Evolutionary conservation across 2,113 vertebrate species (phyloP), one percentile per base, ranked within the genome.

Genomic region (Regulus satrapa): DNA sequence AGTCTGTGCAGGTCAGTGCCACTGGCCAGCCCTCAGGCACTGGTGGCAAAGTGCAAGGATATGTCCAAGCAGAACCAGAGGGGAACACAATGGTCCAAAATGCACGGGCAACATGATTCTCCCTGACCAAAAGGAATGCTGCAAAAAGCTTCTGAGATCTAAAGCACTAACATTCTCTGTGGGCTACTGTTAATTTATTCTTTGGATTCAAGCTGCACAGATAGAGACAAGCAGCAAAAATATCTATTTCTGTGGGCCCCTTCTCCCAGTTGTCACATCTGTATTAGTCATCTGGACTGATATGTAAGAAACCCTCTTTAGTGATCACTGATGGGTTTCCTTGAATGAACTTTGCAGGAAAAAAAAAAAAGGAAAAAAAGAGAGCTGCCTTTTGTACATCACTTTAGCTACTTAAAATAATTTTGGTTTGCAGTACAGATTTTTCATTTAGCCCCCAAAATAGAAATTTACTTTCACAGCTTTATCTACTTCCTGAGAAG

Each of bases 41-140:
- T 10, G 12, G 2, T 4, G 34, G 9, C 14, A 26, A 28, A 20
- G 56, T 6, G 2, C 17, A 49, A 64, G 62, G 56, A 32, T 21
- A 36, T 6, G 34, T 54, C 49, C 93, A 62, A n/a, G 74, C 85
- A 88, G 43, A 85, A 72, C 28, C 58, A 64, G 81, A 64, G 52
- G 28, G 23, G 48, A 69, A 48, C 48, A 32, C 51, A 62, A 40
- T 10, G 21, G 13, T 16, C 40, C 3, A 7, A 80, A 85, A 83
- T 0, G 2, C 3, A 2, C 0, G 48, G 43, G n/a, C 66, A 36
- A 58, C 18, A 11, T 1, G 2, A 48, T 18, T 66, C 29, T 36
- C 43, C 55, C 63, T 59, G 24, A 40, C 12, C 28, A 55, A 80
- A 89, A 79, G 29, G 13, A 18, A 38, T 40, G 24, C 58, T 80